Conservation (phyloP, 2,888 invertebrate genomes). For the Plemyria rubiginata region DNA sequence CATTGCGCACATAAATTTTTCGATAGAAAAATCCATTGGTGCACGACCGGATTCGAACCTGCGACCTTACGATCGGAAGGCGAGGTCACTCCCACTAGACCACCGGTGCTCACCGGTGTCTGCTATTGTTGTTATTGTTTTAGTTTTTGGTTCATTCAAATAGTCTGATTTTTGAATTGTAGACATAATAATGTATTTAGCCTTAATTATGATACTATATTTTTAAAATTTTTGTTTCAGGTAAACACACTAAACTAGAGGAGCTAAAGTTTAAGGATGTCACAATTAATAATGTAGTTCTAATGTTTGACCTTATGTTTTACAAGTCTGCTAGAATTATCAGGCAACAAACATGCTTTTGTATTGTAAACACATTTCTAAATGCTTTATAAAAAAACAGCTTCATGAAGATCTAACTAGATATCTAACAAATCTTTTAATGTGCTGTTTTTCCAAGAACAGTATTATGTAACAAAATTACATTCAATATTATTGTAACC, state of each 20-base stretch:
- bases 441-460: conserved; percentile 10
- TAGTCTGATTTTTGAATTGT: no score
- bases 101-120: no score
- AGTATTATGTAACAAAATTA: conserved; percentile 30
- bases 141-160: no score
- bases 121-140: no score
- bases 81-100: no score
- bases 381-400: conserved; percentile 2
- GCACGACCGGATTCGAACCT: no score
- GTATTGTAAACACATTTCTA: conserved; percentile 6
- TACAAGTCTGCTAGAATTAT: conserved; percentile 3
- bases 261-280: conserved; percentile 20
- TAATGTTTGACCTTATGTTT: conserved; percentile 24
- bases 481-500: conserved; percentile 11
- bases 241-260: conserved; percentile 78
- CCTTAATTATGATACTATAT: no score
- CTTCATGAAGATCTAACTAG: conserved; percentile 24
- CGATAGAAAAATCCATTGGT: no score
- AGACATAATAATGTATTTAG: no score
- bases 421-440: conserved; percentile 4
- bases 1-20: no score
- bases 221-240: conserved; percentile 68
- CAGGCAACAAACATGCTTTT: neutral
- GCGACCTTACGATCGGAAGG: no score
- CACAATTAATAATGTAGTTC: conserved; percentile 34